A percentile compares a stretch with the other conserved stretches of the same genome.
These are phyloP conservation scores for Apantesis nais DNA, from an alignment of 2,888 invertebrate species.

Conservation along the genomic window DNA sequence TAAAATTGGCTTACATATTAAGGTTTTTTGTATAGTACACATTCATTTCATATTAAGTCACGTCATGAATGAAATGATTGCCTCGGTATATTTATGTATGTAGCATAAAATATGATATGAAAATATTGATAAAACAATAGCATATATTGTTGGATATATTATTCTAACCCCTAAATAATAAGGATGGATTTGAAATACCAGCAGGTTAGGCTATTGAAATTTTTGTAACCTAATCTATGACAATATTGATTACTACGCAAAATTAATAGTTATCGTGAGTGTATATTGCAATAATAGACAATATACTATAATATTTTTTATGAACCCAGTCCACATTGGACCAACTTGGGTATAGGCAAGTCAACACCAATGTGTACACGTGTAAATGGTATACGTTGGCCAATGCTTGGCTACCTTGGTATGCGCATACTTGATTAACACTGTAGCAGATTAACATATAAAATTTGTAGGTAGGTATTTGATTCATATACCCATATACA, in stretches of 20 bases:
- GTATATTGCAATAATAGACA: background rate
- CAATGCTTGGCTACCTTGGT: no score
- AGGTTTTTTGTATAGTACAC: no score
- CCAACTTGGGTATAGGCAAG: no score
- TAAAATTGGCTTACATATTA: background rate
- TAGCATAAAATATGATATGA: background rate
- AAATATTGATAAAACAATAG: background rate
- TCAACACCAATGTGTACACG: no score
- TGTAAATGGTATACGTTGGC: no score
- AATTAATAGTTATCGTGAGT: background rate
- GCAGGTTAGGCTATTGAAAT: background rate
- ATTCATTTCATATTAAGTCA: background rate
- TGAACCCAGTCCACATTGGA: background rate
- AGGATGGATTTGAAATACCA: background rate
- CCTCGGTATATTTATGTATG: background rate
- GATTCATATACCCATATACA: no score
- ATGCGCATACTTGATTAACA: no score
- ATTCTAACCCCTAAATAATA: background rate
- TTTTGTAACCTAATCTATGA: slow-evolving; percentile 5
- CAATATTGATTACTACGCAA: background rate
- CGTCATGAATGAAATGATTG: slow-evolving; percentile 1
- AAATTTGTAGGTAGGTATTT: no score
- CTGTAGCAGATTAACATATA: no score
- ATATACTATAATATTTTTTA: background rate
- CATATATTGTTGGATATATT: background rate